These are phyloP conservation scores for Thereva nobilitata DNA, from an alignment of 2,888 invertebrate genomes.

Conservation along the genomic window DNA sequence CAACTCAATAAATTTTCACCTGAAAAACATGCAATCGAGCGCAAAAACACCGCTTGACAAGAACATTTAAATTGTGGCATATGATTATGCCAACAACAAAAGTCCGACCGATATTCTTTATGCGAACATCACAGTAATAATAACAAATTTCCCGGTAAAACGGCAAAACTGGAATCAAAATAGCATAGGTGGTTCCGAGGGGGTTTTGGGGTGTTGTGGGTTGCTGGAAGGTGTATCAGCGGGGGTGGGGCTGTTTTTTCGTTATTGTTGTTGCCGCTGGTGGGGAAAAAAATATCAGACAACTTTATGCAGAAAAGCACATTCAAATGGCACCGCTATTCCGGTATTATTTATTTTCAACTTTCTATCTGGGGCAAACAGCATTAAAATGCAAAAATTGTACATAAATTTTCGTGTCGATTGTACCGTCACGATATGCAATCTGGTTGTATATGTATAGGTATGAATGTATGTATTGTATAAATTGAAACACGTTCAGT, in stretches of 20 bases:
- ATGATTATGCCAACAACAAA: slow-evolving; percentile 25
- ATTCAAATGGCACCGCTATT: no score
- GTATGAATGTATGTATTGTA: slow-evolving; percentile 15
- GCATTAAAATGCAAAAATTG: slow-evolving; percentile 39
- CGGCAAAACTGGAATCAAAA: slow-evolving; percentile 7
- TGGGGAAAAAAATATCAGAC: no score
- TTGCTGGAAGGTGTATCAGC: not conserved
- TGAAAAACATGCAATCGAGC: no score
- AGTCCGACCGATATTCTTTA: slow-evolving; percentile 9
- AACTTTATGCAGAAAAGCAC: slow-evolving; percentile 14
- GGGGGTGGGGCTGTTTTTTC: not conserved
- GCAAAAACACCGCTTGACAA: slow-evolving; percentile 17
- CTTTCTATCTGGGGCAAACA: slow-evolving; percentile 40
- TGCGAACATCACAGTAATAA: slow-evolving; percentile 12
- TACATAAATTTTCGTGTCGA: slow-evolving; percentile 42
- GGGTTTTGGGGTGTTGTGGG: no score
- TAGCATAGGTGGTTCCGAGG: not conserved
- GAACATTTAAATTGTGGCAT: slow-evolving; percentile 22
- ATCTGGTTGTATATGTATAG: not conserved
- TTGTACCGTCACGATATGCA: slow-evolving; percentile 36
- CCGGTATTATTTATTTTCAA: slow-evolving; percentile 26
- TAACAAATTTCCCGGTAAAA: slow-evolving; percentile 8
- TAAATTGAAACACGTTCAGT: slow-evolving; percentile 32
- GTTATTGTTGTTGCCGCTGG: not conserved
- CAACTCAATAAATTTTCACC: no score